Conservation (phyloP, 1,140 invertebrate species). For the Dendroctonus ponderosae region DNA sequence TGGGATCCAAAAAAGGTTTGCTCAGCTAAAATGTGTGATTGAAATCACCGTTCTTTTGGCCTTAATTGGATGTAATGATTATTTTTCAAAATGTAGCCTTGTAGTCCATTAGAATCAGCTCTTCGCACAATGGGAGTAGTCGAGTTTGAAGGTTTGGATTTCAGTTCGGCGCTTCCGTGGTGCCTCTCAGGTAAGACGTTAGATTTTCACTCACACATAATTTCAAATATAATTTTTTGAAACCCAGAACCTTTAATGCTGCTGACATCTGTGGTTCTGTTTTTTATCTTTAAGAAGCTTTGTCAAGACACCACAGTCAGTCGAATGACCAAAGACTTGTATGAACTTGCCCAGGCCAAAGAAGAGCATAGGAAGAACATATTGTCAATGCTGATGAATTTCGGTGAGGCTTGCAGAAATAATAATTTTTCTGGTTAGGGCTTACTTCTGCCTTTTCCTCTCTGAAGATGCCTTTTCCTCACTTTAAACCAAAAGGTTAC, state of each 20-base stretch:
- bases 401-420: constrained; percentile 2
- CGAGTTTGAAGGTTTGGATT: constrained; percentile 7
- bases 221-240: no score
- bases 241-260: constrained; percentile 19
- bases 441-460: not conserved
- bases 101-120: constrained; percentile 10
- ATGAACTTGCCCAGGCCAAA: not conserved
- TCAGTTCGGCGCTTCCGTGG: constrained; percentile 4
- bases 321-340: not conserved
- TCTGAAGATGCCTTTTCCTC: not conserved
- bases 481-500: no score
- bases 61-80: no score
- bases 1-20: no score
- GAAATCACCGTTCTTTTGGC: no score
- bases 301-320: constrained; percentile 1
- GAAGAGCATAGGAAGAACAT: not conserved
- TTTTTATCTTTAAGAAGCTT: constrained; percentile 9
- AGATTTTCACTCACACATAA: no score
- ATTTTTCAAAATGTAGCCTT: not conserved
- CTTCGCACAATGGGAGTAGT: constrained; percentile 22
- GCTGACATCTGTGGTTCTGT: constrained; percentile 2
- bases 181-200: constrained; percentile 12
- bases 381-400: not conserved
- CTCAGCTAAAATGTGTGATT: no score
- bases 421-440: not conserved